These are phyloP conservation scores for Sebastes diploproa DNA, from an alignment of 2,797 vertebrate species.

Conservation along the genomic window DNA sequence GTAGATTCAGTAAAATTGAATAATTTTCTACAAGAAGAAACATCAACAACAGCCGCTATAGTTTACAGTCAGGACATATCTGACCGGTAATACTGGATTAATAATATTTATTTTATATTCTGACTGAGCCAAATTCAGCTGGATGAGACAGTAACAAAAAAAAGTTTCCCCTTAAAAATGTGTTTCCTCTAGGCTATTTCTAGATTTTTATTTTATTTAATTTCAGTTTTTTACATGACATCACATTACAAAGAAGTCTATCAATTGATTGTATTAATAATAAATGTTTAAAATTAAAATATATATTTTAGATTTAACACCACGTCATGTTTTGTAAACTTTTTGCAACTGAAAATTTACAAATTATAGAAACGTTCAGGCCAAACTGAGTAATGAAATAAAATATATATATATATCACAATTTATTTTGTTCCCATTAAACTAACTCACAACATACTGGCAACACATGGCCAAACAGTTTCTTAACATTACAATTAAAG, in stretches of 20 bases:
- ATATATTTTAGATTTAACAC: not conserved
- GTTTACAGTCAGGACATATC: not conserved
- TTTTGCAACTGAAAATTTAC: not conserved
- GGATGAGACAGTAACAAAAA: not conserved
- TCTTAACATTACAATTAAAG: not conserved
- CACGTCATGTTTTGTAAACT: not conserved
- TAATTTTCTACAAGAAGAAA: conserved; percentile 13
- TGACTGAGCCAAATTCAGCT: not conserved
- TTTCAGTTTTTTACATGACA: not conserved
- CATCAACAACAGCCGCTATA: conserved; percentile 11
- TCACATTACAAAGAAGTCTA: not conserved
- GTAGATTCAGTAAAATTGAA: conserved; percentile 71
- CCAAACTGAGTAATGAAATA: not conserved
- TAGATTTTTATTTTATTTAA: not conserved
- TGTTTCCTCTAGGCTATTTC: not conserved
- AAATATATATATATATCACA: not conserved
- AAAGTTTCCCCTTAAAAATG: not conserved
- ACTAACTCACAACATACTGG: not conserved
- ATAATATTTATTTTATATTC: not conserved
- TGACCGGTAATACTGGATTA: not conserved
- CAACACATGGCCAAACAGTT: not conserved
- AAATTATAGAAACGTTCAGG: not conserved
- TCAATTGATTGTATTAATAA: not conserved
- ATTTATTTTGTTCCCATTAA: not conserved
- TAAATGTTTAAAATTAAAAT: not conserved